These are phyloP conservation scores for Xestia c-nigrum DNA, from an alignment of 2,888 invertebrate species.

Conservation along the genomic window DNA sequence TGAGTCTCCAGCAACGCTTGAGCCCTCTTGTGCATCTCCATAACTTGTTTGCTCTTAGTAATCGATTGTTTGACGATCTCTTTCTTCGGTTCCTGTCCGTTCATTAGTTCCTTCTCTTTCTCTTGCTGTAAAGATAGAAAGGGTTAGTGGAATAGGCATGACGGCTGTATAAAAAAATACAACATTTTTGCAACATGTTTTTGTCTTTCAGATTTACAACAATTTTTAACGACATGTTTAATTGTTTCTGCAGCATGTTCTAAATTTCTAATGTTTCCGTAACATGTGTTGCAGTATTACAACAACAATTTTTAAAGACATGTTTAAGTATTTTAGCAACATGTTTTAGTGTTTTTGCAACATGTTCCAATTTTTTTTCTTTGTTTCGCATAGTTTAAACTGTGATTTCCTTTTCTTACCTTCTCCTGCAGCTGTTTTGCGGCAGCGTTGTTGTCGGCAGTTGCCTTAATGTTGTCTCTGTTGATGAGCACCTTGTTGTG, in stretches of 20 bases:
- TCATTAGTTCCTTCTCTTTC: conserved; percentile 72
- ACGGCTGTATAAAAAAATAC: too few species aligned
- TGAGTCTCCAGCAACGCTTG: conserved; percentile 97
- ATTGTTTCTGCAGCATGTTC: too few species aligned
- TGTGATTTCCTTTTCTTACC: conserved; percentile 25
- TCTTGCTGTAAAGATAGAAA: conserved; percentile 54
- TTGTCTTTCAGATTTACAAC: not conserved
- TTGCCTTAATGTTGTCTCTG: conserved; percentile 86
- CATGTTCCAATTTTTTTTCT: not conserved
- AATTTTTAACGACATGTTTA: not conserved
- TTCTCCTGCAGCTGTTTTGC: conserved; percentile 67
- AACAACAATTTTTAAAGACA: not conserved
- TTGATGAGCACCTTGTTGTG: conserved; percentile 89
- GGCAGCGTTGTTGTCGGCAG: conserved; percentile 81
- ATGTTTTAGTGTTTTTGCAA: not conserved
- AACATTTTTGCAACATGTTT: not conserved
- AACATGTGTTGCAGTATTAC: not conserved
- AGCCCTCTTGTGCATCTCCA: conserved; percentile 95
- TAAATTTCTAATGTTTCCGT: too few species aligned
- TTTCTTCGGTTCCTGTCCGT: conserved; percentile 77
- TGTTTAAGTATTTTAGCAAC: not conserved
- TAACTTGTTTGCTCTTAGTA: conserved; percentile 91
- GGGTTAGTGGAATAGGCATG: too few species aligned
- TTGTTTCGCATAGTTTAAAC: too few species aligned
- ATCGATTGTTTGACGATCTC: conserved; percentile 68